Base-by-base conservation (phyloP, 1,140 invertebrate species). In the Danaus melanippus region DNA sequence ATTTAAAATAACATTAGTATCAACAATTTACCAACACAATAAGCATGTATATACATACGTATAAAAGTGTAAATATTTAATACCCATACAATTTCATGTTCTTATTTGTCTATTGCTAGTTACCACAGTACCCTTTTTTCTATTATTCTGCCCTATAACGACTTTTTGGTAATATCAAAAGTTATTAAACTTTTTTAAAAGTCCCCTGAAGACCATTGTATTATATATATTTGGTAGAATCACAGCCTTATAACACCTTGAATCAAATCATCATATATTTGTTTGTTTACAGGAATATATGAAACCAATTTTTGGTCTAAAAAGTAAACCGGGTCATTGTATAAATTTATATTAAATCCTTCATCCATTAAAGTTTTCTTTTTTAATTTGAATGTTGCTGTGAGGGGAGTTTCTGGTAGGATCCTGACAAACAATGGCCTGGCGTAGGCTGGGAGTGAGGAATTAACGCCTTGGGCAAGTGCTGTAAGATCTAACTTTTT, bases 331-430 rank as follows among this genome's bases (percentile, higher is more conserved):
- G 89, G 88, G 86, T 97, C 95, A 41, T 89, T 87, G 8, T 93
- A 79, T 60, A 88, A 73, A 15, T 78, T 79, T 43, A 90, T 53
- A 74, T 97, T 87, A 71, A 92, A 98, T 1, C 92, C 94, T 70
- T 97, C 93, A 64, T 84, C 85, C 72, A 95, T 92, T 10, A 98
- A 84, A 69, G 95, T 92, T 10, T 89, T 89, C 79, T 98, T 98
- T 72, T 94, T 94, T 58, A 98, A 77, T 82, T 98, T 98, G 74
- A 95, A 98, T 0, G 97, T 98, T 10, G 93, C 95, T 46, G 97
- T 98, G 46, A 95, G 88, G 1, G 96, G 93, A 12, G 97, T 88
- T 71, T 92, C 86, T 32, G 92, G 89, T 15, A 97, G 79, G 21
- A 98, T 87, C 53, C 97, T 88, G n/a, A 98, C 73, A 84, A 99